Percentiles rank a stretch among this genome's conserved stretches.
phyloP scores from a whole-genome alignment of 2,888 invertebrate genomes.

The Asteroscopus sphinx region DNA sequence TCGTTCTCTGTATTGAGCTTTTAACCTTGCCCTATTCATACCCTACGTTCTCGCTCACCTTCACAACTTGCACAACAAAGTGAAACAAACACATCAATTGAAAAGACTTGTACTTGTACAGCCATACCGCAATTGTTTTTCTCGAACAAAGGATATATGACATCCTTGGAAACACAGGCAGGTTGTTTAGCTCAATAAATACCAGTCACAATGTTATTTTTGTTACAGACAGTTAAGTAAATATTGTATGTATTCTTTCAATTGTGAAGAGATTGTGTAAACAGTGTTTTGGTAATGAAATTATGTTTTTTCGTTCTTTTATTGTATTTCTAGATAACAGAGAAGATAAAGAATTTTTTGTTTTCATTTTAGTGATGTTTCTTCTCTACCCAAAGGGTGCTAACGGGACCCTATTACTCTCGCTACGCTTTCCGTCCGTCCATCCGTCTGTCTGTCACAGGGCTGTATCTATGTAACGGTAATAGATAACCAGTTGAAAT shows the following conservation, averaged over 20 bases:
- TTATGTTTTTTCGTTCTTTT: background rate
- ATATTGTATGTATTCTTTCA: slow-evolving; percentile 4
- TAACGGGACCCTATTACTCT: no score
- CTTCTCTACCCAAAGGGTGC: no score
- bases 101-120: slow-evolving; percentile 4
- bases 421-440: no score
- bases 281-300: background rate
- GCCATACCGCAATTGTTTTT: slow-evolving; percentile 29
- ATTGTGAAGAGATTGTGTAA: background rate
- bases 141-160: slow-evolving; percentile 30
- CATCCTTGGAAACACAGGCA: slow-evolving; percentile 2
- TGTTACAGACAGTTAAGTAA: slow-evolving; percentile 3
- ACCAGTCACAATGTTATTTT: slow-evolving; percentile 10
- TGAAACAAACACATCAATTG: slow-evolving; percentile 31
- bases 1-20: background rate
- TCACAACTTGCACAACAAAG: slow-evolving; percentile 4
- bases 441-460: no score
- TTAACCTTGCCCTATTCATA: background rate
- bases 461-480: no score
- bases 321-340: background rate
- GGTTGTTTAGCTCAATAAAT: slow-evolving; percentile 19
- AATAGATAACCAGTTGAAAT: no score
- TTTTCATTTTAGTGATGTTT: no score
- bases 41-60: background rate
- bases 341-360: background rate